These are phyloP conservation scores for Piprites chloris DNA, from an alignment of 2,113 vertebrate species.

Conservation along the genomic window DNA sequence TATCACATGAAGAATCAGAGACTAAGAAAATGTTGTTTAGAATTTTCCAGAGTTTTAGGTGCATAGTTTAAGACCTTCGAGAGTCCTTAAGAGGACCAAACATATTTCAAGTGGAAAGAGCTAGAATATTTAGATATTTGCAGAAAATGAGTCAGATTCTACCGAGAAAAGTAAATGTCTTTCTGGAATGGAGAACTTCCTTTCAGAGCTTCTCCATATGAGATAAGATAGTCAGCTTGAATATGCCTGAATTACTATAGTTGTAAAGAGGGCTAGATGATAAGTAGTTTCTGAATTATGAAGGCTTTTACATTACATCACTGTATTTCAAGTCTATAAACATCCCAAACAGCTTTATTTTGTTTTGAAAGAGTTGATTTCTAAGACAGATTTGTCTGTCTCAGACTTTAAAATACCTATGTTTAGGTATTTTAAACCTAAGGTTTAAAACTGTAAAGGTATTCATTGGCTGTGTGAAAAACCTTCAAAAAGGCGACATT, in stretches of 20 bases:
- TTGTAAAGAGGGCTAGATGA: not conserved
- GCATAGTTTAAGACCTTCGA: not conserved
- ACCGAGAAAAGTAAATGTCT: not conserved
- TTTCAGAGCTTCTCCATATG: not conserved
- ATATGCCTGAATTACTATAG: not conserved
- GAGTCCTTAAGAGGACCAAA: not conserved
- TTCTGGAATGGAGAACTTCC: not conserved
- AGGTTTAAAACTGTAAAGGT: too few relatives aligned
- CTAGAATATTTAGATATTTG: not conserved
- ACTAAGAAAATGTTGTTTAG: not conserved
- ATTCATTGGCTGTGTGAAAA: not conserved
- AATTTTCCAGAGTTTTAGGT: not conserved
- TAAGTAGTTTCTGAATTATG: not conserved
- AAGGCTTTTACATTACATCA: not conserved
- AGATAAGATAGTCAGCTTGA: not conserved
- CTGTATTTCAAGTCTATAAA: not conserved
- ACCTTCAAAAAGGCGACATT: not conserved
- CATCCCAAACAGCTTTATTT: not conserved
- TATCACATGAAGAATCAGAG: not conserved
- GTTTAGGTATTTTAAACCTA: not conserved
- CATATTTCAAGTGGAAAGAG: not conserved
- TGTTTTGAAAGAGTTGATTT: not conserved
- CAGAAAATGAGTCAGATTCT: not conserved
- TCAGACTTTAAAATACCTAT: not conserved
- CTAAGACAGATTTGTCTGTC: not conserved